Evolutionary conservation across 2,113 vertebrate species (phyloP).

Genomic region (Scopus umbretta): DNA sequence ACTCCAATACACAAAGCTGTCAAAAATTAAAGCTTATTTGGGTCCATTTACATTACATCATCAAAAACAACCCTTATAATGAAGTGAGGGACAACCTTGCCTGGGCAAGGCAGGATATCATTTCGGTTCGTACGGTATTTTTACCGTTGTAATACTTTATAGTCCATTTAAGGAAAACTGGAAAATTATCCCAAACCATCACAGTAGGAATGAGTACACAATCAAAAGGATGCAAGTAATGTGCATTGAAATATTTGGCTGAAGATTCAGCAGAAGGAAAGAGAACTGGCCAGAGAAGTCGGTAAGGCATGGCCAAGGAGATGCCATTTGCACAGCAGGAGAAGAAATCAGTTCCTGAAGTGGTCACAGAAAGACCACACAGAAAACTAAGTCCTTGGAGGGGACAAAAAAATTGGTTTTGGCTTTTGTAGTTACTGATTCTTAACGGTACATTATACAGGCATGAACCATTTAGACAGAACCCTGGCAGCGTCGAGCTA

Average conservation of each 20-base stretch:
- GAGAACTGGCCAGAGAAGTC: neutral
- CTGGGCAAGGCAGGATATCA: neutral
- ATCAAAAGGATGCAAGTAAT: neutral
- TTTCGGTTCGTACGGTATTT: neutral
- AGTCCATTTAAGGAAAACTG: neutral
- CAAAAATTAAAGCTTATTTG: neutral
- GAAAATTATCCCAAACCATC: neutral
- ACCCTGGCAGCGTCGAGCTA: neutral
- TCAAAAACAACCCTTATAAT: neutral
- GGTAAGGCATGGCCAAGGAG: neutral
- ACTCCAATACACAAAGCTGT: neutral
- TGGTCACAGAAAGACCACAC: neutral
- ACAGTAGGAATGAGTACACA: fast-evolving
- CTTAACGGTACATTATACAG: neutral
- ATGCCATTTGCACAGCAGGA: neutral
- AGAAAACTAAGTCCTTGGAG: neutral
- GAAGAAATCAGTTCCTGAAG: neutral
- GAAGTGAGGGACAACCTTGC: neutral
- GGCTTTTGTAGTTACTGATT: neutral
- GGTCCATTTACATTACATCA: neutral
- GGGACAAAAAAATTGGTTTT: neutral
- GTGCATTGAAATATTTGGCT: neutral
- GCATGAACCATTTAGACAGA: neutral
- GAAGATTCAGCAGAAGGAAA: neutral
- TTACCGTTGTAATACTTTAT: neutral